Conservation (phyloP, 2,888 invertebrate species). For the Cephus spinipes region DNA sequence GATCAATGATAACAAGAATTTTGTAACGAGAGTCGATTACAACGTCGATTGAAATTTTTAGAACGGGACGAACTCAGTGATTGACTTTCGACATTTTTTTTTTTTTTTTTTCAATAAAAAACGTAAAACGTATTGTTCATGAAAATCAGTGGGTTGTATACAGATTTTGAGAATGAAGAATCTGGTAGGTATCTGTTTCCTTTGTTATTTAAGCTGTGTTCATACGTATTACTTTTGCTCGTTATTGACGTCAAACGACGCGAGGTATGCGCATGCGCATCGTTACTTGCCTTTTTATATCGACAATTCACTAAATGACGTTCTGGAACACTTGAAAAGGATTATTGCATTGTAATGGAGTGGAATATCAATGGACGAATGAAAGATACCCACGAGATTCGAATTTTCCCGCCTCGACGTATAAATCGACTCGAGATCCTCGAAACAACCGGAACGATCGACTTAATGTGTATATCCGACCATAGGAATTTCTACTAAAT, state of each 20-base stretch:
- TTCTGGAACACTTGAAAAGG: constrained; percentile 50
- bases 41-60: constrained; percentile 31
- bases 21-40: constrained; percentile 2
- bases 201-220: background rate
- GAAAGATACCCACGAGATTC: background rate
- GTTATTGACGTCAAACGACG: background rate
- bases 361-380: background rate
- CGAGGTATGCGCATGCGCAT: background rate
- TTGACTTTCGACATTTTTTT: background rate
- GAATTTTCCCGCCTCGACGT: background rate
- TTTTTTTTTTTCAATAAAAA: too few relatives aligned
- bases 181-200: background rate
- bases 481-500: background rate
- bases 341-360: constrained; percentile 23
- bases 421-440: background rate
- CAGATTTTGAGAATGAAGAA: background rate
- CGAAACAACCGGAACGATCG: background rate
- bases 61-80: constrained; percentile 26
- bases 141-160: background rate
- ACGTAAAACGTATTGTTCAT: background rate
- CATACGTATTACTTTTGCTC: background rate
- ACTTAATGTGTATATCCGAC: background rate
- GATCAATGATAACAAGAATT: background rate
- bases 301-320: background rate
- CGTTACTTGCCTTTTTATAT: background rate